Percentiles rank a stretch among this genome's conserved stretches.
phyloP scores from a whole-genome alignment of 2,113 vertebrate species.

The Alosa alosa region DNA sequence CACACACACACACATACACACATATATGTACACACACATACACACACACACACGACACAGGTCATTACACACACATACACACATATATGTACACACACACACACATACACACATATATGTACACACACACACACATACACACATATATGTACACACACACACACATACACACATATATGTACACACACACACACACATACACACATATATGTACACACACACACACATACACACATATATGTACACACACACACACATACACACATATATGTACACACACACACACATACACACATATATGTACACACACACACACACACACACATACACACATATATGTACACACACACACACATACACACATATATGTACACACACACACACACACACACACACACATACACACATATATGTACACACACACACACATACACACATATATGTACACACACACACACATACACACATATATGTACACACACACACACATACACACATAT shows the following conservation, averaged over 20 bases:
- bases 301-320: conserved; percentile 19
- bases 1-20: conserved; percentile 23
- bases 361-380: conserved; percentile 19
- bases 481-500: too few species aligned
- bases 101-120: neutral
- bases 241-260: conserved; percentile 19
- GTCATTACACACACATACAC: conserved; percentile 12
- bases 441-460: conserved; percentile 5
- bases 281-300: too few species aligned
- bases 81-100: conserved; percentile 25
- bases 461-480: conserved; percentile 17
- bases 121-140: conserved; percentile 22
- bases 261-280: too few species aligned
- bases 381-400: conserved; percentile 12
- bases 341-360: neutral
- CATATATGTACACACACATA: too few species aligned
- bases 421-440: too few species aligned
- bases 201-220: too few species aligned
- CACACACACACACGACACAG: too few species aligned
- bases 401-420: too few species aligned
- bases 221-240: conserved; percentile 1
- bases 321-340: too few species aligned
- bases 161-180: too few species aligned
- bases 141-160: too few species aligned
- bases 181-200: conserved; percentile 21